Percentiles rank a stretch among this genome's conserved stretches.
Evolutionary conservation across 2,113 vertebrate genomes (phyloP).

Genomic region (Copsychus sechellarum): DNA sequence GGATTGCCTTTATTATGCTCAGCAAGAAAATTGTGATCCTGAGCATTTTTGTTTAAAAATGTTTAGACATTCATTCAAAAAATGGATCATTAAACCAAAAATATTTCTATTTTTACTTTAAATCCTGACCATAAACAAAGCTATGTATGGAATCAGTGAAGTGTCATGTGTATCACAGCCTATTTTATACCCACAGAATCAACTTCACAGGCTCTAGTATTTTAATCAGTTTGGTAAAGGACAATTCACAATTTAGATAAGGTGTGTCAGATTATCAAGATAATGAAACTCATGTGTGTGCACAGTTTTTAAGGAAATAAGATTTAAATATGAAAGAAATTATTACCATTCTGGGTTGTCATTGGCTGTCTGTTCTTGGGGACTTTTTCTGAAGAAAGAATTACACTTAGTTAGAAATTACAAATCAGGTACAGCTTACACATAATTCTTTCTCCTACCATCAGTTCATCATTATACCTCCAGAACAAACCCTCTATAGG

Average conservation of each 20-base stretch:
- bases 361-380: neutral
- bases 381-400: neutral
- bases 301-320: neutral
- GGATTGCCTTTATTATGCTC: neutral
- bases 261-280: neutral
- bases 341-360: neutral
- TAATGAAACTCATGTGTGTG: neutral
- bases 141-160: neutral
- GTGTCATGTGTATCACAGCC: neutral
- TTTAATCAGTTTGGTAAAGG: neutral
- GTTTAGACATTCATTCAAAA: neutral
- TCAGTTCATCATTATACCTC: neutral
- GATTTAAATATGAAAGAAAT: neutral
- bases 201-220: neutral
- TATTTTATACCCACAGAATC: neutral
- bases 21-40: neutral
- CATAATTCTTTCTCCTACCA: neutral
- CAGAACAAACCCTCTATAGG: neutral
- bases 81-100: constrained; percentile 8
- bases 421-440: neutral
- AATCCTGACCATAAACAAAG: constrained; percentile 12
- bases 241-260: neutral
- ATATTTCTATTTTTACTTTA: constrained; percentile 1
- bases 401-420: neutral
- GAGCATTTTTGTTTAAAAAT: constrained; percentile 6